Evolutionary conservation across 1,140 invertebrate genomes (phyloP), one percentile per base, ranked within the genome.

Genomic region (Ceratina australensis): DNA sequence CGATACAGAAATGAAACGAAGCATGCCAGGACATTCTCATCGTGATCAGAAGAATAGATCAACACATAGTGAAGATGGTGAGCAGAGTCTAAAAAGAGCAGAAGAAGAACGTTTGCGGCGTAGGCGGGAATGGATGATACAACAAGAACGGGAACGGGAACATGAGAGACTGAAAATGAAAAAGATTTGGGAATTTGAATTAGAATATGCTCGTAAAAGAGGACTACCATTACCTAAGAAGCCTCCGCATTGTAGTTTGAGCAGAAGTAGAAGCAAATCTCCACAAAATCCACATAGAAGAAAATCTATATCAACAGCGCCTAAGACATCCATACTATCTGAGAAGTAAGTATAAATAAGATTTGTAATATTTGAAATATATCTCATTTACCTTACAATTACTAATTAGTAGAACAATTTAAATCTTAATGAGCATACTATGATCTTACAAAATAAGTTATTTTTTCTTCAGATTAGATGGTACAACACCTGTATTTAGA

Each of bases 311-410:
- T 56, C 56, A 66, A 69, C 8, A 26, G 5, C 26, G 15, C 66
- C 64, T 13, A 85, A 74, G 63, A 57, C 67, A 71, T 20, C 73
- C 4, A 56, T 81, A n/a, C 75, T 89, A 63, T 82, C 81, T 52
- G 60, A 86, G 72, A 87, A 82, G 87, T 89, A 66, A 77, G 78
- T 80, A 49, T 69, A 56, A 33, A 69, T 69, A 1, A 47, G 8
- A 54, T 54, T 67, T 12, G 10, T 33, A n/a, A n/a, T 7, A 3
- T 33, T 33, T 7, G 33, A 33, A 7, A 7, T 33, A 33, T 33
- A 33, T 33, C 5, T 33, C 59, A 47, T 47, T 60, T 24, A 49
- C 18, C 0, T 63, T 2, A 72, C 56, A 57, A 18, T 24, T 15
- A 24, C 50, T 67, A 20, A n/a, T 73, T 54, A 22, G 16, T 28